Evolutionary conservation across 2,888 invertebrate species (phyloP).

Genomic region (Zygaena filipendulae): DNA sequence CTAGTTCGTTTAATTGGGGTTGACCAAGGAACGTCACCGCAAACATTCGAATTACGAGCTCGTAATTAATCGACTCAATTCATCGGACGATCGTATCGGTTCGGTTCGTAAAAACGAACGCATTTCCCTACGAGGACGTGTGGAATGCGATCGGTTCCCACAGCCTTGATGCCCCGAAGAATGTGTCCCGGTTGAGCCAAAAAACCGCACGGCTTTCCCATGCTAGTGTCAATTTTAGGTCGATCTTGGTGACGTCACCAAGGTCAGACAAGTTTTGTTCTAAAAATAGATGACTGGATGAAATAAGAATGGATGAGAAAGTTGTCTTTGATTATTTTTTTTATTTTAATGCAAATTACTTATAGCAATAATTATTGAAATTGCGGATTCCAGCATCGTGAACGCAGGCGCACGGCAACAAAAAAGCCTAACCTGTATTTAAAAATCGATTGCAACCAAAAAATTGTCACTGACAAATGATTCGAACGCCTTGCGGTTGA

Average conservation of each 20-base stretch:
- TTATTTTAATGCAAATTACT: too few species aligned
- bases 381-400: slow-evolving; percentile 25
- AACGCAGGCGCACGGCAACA: slow-evolving; percentile 19
- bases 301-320: too few species aligned
- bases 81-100: slow-evolving; percentile 51
- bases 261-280: neutral
- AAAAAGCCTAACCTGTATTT: slow-evolving; percentile 60
- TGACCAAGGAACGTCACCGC: slow-evolving; percentile 30
- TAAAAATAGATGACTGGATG: too few species aligned
- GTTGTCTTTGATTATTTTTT: too few species aligned
- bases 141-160: slow-evolving; percentile 64
- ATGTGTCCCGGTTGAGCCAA: slow-evolving; percentile 40
- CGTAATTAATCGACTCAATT: slow-evolving; percentile 53
- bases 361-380: too few species aligned
- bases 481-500: slow-evolving; percentile 65
- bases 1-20: too few species aligned
- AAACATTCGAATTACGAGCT: slow-evolving; percentile 36
- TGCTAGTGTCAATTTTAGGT: slow-evolving; percentile 35
- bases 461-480: slow-evolving; percentile 70
- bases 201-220: slow-evolving; percentile 62
- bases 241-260: neutral
- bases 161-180: slow-evolving; percentile 48
- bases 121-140: slow-evolving; percentile 42
- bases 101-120: slow-evolving; percentile 41
- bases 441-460: slow-evolving; percentile 68